Base-by-base conservation (phyloP, 2,797 vertebrate genomes). In the Graptemys geographica region DNA sequence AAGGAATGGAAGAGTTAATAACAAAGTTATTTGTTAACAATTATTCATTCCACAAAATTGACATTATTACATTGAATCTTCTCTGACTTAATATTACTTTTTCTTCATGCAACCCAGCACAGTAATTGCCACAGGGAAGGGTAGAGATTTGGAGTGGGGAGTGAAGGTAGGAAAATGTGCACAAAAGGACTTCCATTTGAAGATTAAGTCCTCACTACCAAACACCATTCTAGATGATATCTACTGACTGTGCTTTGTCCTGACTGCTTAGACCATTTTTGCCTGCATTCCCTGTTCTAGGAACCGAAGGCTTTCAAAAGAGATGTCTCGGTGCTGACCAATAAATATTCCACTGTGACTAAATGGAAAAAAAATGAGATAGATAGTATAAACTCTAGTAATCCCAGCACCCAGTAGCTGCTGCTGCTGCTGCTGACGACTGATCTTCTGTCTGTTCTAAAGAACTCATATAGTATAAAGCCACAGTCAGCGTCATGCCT, bases 281-380 rank as follows among this genome's bases (percentile, higher is more conserved):
- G 47, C 25, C 21, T 72, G 88, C n/a, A 88, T 85, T 93, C 72
- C 88, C 10, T 21, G 28, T 59, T 82, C 41, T 11, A 41, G 80
- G 81, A 82, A 57, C 37, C 59, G 55, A 31, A 59, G 41, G 55
- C 27, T 82, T 31, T 57, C 72, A 44, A 86, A 47, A 86, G 86
- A 89, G 31, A 47, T 88, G 51, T 25, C 33, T 76, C 51, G n/a
- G 81, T 62, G 18, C 5, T 41, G 78, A 4, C 41, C 55, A n/a
- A 81, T 90, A 94, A 95, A 97, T 55, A 82, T 83, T 31, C 41
- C 83, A 89, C 88, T 95, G 69, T 81, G 89, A 89, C 44, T 44
- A 56, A 81, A 94, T 86, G 0, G 59, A 78, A 69, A 86, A 55
- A 55, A 96, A 78, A 27, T 3, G 12, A 84, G 31, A 88, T 4